phyloP scores from a whole-genome alignment of 37 sponge, comb jelly and placozoan genomes.

The Ephydatia muelleri region DNA sequence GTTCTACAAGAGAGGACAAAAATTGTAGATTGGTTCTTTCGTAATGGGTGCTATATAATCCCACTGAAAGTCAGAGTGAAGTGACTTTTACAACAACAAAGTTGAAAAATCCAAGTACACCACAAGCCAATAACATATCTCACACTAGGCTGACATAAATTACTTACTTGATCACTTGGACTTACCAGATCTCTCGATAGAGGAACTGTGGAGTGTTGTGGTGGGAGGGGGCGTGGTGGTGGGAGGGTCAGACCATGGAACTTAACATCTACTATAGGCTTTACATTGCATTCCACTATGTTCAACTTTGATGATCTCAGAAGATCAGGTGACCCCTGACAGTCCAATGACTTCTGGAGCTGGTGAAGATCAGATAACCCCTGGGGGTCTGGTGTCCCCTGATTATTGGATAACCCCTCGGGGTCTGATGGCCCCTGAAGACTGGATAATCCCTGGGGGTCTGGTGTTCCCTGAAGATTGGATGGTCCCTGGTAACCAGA shows the following conservation, averaged over 20 bases:
- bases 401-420: neutral
- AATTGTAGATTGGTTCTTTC: no score
- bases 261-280: neutral
- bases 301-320: no score
- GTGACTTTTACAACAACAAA: no score
- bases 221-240: neutral
- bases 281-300: no score
- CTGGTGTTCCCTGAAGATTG: no score
- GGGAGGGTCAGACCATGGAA: neutral
- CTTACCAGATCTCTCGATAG: neutral
- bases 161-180: neutral
- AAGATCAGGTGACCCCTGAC: no score
- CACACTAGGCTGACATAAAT: neutral
- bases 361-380: no score
- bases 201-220: neutral
- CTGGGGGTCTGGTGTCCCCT: no score
- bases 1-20: neutral
- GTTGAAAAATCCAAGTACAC: neutral
- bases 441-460: no score
- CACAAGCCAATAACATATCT: neutral
- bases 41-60: no score
- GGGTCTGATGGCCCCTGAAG: neutral
- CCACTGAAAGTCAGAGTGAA: neutral
- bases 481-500: neutral
- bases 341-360: no score